A percentile compares a stretch with the other conserved stretches of the same genome.
Evolutionary conservation across 2,888 invertebrate species (phyloP).

Genomic region (Therioaphis trifolii): DNA sequence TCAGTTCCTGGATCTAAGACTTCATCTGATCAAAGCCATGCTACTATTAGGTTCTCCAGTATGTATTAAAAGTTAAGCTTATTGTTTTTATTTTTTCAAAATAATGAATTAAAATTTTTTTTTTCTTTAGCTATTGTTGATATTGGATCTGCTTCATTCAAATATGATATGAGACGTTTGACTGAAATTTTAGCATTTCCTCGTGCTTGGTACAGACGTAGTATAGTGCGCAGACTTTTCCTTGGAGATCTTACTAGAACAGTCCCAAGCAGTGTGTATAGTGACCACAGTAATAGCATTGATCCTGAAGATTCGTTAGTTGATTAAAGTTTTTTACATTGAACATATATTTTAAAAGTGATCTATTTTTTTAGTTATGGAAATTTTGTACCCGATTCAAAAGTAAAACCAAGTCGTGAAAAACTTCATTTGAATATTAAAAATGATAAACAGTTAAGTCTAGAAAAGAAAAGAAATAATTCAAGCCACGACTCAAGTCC

Average conservation of each 20-base stretch:
- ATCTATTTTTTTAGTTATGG: conserved; percentile 41
- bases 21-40: conserved; percentile 78
- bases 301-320: conserved; percentile 58
- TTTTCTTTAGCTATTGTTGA: conserved; percentile 84
- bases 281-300: conserved; percentile 67
- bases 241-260: conserved; percentile 86
- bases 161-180: conserved; percentile 97
- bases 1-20: conserved; percentile 67
- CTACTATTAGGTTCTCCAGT: conserved; percentile 94
- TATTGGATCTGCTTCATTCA: conserved; percentile 95
- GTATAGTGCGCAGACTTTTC: conserved; percentile 91
- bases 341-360: not conserved
- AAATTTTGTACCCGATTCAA: conserved; percentile 41
- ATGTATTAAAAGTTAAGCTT: conserved; percentile 68
- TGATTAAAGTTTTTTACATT: not conserved
- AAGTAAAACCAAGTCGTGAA: conserved; percentile 44
- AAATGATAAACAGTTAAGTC: conserved; percentile 47
- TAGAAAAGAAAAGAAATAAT: conserved; percentile 66
- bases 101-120: conserved; percentile 7
- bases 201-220: conserved; percentile 97
- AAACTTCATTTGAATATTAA: conserved; percentile 59
- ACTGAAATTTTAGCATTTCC: conserved; percentile 98
- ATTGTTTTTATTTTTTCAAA: not conserved
- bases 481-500: conserved; percentile 62
- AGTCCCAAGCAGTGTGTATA: conserved; percentile 69